A percentile compares a stretch with the other conserved stretches of the same genome.
Evolutionary conservation across 2,888 invertebrate genomes (phyloP).

Genomic region (Octodonta nipae): DNA sequence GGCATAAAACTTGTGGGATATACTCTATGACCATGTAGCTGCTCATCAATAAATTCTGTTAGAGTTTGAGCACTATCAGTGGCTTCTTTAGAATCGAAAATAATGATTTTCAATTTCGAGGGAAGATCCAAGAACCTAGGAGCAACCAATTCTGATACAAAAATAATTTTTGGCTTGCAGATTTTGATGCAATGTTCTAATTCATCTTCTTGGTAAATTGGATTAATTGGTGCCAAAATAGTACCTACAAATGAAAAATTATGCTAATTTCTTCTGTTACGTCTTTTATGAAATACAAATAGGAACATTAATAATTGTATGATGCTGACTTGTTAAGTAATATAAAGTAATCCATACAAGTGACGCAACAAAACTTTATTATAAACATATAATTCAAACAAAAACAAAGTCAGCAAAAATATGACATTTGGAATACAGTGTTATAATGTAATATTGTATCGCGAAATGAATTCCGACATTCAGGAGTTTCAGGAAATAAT

Average conservation of each 20-base stretch:
- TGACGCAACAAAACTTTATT: no score
- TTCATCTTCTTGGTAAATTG: constrained; percentile 15
- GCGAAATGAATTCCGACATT: no score
- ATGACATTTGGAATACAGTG: no score
- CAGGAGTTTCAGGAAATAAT: no score
- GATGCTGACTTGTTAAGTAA: no score
- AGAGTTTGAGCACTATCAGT: constrained; percentile 9
- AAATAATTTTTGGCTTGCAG: constrained; percentile 51
- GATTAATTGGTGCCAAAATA: constrained; percentile 20
- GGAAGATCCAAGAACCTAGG: constrained; percentile 40
- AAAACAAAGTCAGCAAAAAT: no score
- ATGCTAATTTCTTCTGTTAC: no score
- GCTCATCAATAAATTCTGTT: constrained; percentile 7
- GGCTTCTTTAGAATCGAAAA: constrained; percentile 33
- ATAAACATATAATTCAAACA: no score
- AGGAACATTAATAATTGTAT: no score
- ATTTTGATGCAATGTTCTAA: constrained; percentile 45
- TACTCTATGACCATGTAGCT: constrained; percentile 5
- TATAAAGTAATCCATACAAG: no score
- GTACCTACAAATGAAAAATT: constrained; percentile 23
- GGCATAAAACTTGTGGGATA: constrained; percentile 10
- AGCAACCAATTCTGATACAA: constrained; percentile 44
- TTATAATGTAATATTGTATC: no score
- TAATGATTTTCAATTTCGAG: constrained; percentile 34
- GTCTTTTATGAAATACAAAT: no score